Conservation (phyloP, 2,113 vertebrate species). For the Elephas maximus region DNA sequence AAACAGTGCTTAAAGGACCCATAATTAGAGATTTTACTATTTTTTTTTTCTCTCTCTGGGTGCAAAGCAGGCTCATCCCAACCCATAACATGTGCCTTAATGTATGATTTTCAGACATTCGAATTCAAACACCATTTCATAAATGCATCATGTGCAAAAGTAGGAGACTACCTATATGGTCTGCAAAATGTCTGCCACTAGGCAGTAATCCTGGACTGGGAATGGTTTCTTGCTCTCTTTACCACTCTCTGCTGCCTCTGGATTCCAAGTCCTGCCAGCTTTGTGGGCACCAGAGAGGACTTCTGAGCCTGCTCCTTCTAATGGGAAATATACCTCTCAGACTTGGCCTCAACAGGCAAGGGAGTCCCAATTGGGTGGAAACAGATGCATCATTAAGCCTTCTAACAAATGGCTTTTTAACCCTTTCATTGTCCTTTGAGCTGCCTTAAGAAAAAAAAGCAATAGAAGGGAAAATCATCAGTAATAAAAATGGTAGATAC, state of each 20-base stretch:
- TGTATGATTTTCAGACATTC: constrained; percentile 41
- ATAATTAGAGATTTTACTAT: not conserved
- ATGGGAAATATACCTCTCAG: not conserved
- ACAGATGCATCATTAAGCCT: not conserved
- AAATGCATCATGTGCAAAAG: not conserved
- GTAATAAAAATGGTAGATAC: not conserved
- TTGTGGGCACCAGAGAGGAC: not conserved
- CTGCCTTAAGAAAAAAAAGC: not conserved
- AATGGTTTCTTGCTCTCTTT: not conserved
- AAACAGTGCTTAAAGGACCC: not conserved
- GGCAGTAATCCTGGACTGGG: too few relatives aligned
- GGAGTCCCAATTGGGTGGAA: constrained; percentile 10
- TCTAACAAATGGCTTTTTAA: constrained; percentile 32
- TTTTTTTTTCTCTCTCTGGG: not conserved
- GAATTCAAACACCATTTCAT: not conserved
- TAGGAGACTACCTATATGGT: not conserved
- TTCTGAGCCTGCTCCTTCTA: not conserved
- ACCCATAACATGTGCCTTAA: not conserved
- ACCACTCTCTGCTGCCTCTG: not conserved
- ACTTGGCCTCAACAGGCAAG: not conserved
- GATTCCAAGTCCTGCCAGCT: not conserved
- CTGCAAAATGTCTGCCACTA: not conserved
- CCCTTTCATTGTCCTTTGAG: not conserved
- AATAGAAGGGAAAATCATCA: not conserved
- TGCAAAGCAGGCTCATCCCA: not conserved